These are phyloP conservation scores for Lepilemur ruficaudatus DNA, from an alignment of 2,797 vertebrate species.

Conservation along the genomic window DNA sequence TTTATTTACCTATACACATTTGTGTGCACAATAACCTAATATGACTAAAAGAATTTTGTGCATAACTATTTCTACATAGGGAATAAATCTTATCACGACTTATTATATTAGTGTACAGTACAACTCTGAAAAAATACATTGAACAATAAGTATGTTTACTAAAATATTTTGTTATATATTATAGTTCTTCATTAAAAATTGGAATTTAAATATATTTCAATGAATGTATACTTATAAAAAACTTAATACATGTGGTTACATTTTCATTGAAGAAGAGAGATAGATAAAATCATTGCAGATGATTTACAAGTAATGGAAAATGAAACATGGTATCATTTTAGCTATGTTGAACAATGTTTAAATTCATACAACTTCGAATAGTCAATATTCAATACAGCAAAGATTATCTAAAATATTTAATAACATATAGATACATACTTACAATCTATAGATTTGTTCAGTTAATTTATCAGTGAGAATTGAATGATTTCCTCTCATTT, in stretches of 20 bases:
- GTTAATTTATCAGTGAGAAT: background rate
- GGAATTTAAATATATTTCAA: background rate
- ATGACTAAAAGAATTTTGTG: background rate
- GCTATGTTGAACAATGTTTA: background rate
- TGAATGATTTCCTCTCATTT: background rate
- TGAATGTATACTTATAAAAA: background rate
- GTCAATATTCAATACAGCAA: background rate
- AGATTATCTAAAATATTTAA: background rate
- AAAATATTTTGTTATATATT: background rate
- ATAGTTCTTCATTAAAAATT: background rate
- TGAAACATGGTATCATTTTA: background rate
- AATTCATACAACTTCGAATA: background rate
- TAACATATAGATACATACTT: background rate
- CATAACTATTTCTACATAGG: background rate
- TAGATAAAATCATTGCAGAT: background rate
- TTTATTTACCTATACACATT: background rate
- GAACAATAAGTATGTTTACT: background rate
- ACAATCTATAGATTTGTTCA: background rate
- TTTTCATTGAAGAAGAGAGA: background rate
- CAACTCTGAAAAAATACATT: background rate
- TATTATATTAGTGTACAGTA: background rate
- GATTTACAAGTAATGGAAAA: background rate
- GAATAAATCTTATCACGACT: background rate
- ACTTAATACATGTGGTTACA: background rate
- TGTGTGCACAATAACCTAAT: background rate